phyloP scores from a whole-genome alignment of 2,113 vertebrate species.

The Casuarius casuarius region DNA sequence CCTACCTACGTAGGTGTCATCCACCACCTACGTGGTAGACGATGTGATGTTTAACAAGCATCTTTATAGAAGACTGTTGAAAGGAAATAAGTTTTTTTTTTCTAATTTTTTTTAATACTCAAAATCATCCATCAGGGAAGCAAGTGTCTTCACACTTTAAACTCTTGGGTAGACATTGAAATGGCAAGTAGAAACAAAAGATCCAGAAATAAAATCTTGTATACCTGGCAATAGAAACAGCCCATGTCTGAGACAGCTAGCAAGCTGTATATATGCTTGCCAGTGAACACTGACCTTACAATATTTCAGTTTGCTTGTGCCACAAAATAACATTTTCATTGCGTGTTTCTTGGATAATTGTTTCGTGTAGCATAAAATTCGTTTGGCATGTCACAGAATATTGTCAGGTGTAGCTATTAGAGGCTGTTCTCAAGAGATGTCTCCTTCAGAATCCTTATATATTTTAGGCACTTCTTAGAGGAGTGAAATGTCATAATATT shows the following conservation, averaged over 20 bases:
- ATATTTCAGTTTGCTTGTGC: not conserved
- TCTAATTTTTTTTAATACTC: not conserved
- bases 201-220: not conserved
- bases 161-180: not conserved
- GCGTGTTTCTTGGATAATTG: not conserved
- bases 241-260: not conserved
- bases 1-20: no score
- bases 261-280: fast-evolving
- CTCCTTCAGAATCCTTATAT: not conserved
- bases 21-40: not conserved
- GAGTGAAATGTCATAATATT: constrained; percentile 34
- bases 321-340: not conserved
- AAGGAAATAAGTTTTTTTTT: not conserved
- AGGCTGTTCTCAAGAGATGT: not conserved
- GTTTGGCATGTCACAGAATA: not conserved
- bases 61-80: not conserved
- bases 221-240: not conserved
- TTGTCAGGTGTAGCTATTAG: not conserved
- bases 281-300: not conserved
- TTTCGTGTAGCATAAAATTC: not conserved
- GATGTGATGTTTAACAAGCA: not conserved
- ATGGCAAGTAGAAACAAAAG: not conserved
- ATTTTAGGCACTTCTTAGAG: not conserved
- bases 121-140: not conserved
- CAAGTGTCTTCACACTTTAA: not conserved